A percentile compares a stretch with the other conserved stretches of the same genome.
phyloP scores from a whole-genome alignment of 2,888 invertebrate species.

The Meganola albula region DNA sequence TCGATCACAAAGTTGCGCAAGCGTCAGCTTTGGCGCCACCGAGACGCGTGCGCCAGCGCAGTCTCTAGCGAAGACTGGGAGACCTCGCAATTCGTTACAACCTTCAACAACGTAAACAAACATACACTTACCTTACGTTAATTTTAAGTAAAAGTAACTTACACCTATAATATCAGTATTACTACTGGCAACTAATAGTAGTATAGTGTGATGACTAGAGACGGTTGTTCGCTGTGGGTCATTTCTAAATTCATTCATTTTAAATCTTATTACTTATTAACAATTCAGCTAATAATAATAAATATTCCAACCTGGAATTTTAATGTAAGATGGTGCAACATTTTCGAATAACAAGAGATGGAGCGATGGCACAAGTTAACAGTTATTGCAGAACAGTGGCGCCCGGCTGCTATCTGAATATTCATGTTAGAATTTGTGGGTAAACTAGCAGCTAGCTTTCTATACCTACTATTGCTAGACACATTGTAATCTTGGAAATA shows the following conservation, averaged over 20 bases:
- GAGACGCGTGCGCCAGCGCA: constrained; percentile 75
- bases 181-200: constrained; percentile 7
- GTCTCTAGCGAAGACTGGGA: constrained; percentile 71
- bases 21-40: constrained; percentile 61
- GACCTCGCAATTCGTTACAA: constrained; percentile 74
- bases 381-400: constrained; percentile 53
- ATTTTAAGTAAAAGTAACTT: constrained; percentile 21
- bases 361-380: constrained; percentile 59
- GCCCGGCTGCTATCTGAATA: constrained; percentile 54
- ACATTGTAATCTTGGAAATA: too few relatives aligned
- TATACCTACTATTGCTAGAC: too few relatives aligned
- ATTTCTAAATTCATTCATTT: too few relatives aligned
- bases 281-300: too few relatives aligned
- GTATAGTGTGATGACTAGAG: constrained; percentile 14
- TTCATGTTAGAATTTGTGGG: constrained; percentile 56
- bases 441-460: constrained; percentile 33
- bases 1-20: constrained; percentile 61
- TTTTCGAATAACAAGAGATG: constrained; percentile 37
- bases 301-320: too few relatives aligned
- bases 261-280: too few relatives aligned
- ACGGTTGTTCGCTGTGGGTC: too few relatives aligned
- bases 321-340: too few relatives aligned
- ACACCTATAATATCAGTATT: too few relatives aligned
- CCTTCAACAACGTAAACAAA: constrained; percentile 75
- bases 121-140: constrained; percentile 55